These are phyloP conservation scores for Trichonephila clavata DNA, from an alignment of 1,140 invertebrate species.

Conservation along the genomic window DNA sequence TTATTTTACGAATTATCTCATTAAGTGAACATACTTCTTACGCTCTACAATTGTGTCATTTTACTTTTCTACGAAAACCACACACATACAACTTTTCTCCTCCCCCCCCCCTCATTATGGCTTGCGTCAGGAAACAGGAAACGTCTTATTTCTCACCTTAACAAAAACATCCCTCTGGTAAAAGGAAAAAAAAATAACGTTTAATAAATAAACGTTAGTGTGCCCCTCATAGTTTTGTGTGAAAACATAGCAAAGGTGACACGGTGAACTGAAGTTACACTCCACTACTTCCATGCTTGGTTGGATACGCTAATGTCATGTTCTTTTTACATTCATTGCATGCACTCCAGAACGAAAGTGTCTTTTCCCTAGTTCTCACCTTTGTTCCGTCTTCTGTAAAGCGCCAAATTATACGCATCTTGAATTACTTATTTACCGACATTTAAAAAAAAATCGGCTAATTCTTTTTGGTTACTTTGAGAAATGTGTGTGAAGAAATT, in stretches of 20 bases:
- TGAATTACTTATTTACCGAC: not conserved
- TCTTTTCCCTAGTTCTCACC: not conserved
- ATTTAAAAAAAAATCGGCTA: not conserved
- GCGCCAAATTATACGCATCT: not conserved
- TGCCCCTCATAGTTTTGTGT: not conserved
- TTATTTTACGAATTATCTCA: too few species aligned
- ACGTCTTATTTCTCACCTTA: too few species aligned
- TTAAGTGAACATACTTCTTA: too few species aligned
- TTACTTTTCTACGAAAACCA: too few species aligned
- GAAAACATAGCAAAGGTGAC: not conserved
- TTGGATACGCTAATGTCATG: not conserved
- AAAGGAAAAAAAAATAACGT: not conserved
- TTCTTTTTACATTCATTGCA: not conserved
- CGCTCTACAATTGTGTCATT: too few species aligned
- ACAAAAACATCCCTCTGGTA: too few species aligned
- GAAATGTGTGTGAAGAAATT: too few species aligned
- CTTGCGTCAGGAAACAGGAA: too few species aligned
- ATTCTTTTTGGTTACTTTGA: too few species aligned
- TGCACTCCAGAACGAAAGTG: not conserved
- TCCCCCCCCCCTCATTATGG: too few species aligned
- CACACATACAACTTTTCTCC: too few species aligned
- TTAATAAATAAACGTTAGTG: not conserved
- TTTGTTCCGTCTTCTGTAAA: conserved; percentile 2
- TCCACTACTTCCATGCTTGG: conserved; percentile 24
- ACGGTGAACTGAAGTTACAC: not conserved